phyloP scores from a whole-genome alignment of 2,888 invertebrate species.

The Dolichomitus sp. region DNA sequence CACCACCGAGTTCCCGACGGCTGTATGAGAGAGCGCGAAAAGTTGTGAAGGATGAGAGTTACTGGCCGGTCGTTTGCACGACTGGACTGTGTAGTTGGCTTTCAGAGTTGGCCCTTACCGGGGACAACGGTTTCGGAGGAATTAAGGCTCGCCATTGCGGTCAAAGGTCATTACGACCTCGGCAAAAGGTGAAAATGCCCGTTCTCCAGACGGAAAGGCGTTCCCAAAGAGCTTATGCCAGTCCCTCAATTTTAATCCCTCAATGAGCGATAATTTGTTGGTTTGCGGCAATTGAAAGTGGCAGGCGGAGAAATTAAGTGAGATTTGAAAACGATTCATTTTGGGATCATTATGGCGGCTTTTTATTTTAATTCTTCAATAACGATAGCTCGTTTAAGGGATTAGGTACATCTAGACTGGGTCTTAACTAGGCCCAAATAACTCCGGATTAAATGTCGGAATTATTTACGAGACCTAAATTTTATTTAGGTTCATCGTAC shows the following conservation, averaged over 20 bases:
- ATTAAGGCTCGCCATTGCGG: constrained; percentile 70
- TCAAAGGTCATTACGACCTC: constrained; percentile 68
- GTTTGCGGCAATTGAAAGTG: constrained; percentile 12
- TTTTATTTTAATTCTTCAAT: neutral
- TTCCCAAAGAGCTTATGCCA: constrained; percentile 50
- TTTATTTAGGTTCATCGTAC: no score
- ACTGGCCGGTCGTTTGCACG: constrained; percentile 25
- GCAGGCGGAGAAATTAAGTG: neutral
- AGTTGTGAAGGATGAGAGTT: constrained; percentile 17
- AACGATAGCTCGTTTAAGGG: neutral
- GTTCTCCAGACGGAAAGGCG: constrained; percentile 38
- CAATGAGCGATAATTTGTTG: constrained; percentile 25
- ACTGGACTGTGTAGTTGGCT: neutral
- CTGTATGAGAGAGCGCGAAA: neutral
- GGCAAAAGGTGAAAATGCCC: constrained; percentile 16
- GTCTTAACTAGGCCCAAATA: no score
- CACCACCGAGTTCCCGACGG: constrained; percentile 67
- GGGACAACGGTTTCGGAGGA: constrained; percentile 62
- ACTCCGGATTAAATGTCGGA: no score
- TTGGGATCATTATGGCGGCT: neutral
- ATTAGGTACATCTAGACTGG: neutral
- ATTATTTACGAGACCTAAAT: no score
- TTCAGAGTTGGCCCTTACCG: constrained; percentile 16
- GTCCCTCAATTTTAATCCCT: constrained; percentile 43
- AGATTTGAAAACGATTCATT: neutral